Evolutionary conservation across 2,797 vertebrate genomes (phyloP).

Genomic region (Perodicticus potto): DNA sequence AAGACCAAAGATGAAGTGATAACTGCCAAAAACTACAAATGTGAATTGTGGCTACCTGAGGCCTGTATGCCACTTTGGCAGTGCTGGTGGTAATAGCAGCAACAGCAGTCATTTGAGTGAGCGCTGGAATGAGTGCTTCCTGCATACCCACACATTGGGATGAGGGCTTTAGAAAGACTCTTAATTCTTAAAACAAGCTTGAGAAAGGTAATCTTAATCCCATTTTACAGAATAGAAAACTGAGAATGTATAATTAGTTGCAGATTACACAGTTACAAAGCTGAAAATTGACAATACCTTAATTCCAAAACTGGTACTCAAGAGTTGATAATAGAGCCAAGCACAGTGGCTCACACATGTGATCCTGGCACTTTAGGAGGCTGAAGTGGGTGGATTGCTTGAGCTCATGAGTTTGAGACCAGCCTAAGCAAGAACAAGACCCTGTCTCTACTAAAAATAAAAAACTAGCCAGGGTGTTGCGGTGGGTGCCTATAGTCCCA

Average conservation of each 20-base stretch:
- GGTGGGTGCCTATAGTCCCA: too few species aligned
- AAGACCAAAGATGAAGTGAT: not conserved
- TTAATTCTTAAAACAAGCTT: conserved; percentile 22
- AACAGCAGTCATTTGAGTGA: not conserved
- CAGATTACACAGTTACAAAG: not conserved
- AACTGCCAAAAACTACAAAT: not conserved
- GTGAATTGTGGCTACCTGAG: not conserved
- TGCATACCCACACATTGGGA: not conserved
- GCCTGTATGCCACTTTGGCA: not conserved
- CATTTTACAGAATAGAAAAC: not conserved
- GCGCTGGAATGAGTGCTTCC: not conserved
- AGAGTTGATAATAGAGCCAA: not conserved
- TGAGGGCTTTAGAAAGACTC: not conserved
- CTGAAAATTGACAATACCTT: not conserved
- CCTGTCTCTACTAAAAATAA: too few species aligned
- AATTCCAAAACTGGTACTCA: conserved; percentile 25
- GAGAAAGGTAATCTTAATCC: not conserved
- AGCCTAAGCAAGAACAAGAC: too few species aligned
- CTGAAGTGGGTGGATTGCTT: too few species aligned
- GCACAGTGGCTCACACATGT: too few species aligned
- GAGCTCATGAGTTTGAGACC: too few species aligned
- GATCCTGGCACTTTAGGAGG: too few species aligned
- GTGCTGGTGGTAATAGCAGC: not conserved
- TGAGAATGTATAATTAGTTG: not conserved
- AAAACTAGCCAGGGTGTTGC: too few species aligned